Evolutionary conservation across 2,797 vertebrate genomes (phyloP), one percentile per base, ranked within the genome.

Genomic region (Pangasius sanitwongsei): DNA sequence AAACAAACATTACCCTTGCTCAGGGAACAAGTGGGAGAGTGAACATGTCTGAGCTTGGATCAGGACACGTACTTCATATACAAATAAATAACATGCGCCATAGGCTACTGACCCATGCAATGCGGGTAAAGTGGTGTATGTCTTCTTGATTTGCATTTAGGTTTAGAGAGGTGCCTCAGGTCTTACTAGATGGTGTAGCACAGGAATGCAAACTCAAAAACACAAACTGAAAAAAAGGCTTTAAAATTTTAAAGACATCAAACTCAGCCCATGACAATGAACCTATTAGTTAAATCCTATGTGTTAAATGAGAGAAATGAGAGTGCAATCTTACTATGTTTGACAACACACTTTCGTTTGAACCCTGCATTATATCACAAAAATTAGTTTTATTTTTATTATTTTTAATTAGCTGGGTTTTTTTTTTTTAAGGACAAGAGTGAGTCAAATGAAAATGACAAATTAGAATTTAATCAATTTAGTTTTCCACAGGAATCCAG

Each of bases 1-100:
- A 89, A 89, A 83, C 89, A 86, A 87, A 86, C 78, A 89, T 88
- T 87, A 88, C 86, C 75, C 78, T 55, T 65, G 41, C n/a, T 85
- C 75, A 70, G 57, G 55, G 57, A 55, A 88, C 82, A 55, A 83
- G 57, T 28, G 57, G 20, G 57, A 7, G 3, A 18, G 57, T 6
- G 83, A 82, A 31, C 74, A 70, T 6, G 3, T 55, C 18, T 4
- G 63, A 48, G 23, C n/a, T 44, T 2, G 11, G 2, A 59, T 28
- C 59, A 78, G 31, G 48, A 85, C 83, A 53, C 2, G 20, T 31
- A 53, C 44, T 28, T 37, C 87, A 20, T 55, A 15, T 75, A 53
- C 34, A 55, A 72, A 86, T 44, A 85, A 80, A 88, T 41, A 67
- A 48, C 5, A 37, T 18, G 41, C 0, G 2, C 34, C 20, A 57